These are phyloP conservation scores for Parauchenoglanis ngamensis DNA, from an alignment of 2,797 vertebrate species.

Conservation along the genomic window DNA sequence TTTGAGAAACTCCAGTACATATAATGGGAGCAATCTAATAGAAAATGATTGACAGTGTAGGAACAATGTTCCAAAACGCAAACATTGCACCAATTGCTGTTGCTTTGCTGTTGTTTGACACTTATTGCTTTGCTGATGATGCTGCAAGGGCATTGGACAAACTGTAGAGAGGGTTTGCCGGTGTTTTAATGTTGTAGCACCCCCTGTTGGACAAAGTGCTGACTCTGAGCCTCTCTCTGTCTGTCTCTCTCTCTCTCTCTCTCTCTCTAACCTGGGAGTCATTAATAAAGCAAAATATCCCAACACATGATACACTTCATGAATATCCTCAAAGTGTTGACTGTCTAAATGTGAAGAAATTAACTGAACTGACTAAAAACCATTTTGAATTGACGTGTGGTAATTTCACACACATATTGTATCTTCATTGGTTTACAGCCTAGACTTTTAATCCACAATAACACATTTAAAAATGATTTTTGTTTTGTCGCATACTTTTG, in stretches of 20 bases:
- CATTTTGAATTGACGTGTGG: background rate
- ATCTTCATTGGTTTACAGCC: background rate
- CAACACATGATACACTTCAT: background rate
- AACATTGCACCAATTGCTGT: background rate
- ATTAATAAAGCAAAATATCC: background rate
- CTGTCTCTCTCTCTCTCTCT: background rate
- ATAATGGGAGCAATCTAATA: background rate
- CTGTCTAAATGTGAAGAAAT: no score
- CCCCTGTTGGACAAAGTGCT: background rate
- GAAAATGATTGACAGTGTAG: background rate
- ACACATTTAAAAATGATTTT: background rate
- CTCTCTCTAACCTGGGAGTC: no score
- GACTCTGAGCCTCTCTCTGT: background rate
- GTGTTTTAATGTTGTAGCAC: conserved; percentile 19
- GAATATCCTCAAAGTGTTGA: background rate
- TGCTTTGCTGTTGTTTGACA: background rate
- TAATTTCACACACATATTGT: background rate
- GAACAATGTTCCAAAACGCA: conserved; percentile 21
- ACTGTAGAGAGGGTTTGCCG: background rate
- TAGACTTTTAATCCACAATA: background rate
- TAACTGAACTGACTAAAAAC: background rate
- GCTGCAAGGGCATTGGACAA: background rate
- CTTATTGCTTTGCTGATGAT: background rate
- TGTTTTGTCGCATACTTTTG: no score
- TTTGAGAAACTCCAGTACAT: background rate